These are phyloP conservation scores for Chascanopsetta lugubris DNA, from an alignment of 2,113 vertebrate genomes.

Conservation along the genomic window DNA sequence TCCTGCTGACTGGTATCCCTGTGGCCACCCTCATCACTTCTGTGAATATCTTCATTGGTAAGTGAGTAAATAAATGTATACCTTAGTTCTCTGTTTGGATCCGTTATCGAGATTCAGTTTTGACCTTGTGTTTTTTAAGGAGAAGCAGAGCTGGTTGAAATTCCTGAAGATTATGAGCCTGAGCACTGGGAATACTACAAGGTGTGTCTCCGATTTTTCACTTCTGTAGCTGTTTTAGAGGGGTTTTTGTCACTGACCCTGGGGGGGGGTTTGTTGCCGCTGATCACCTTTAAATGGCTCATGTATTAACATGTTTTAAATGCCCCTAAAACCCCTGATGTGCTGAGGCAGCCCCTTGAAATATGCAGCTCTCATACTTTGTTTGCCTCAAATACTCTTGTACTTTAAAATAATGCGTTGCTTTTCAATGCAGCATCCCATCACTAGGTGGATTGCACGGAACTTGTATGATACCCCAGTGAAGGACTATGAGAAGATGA, in stretches of 20 bases:
- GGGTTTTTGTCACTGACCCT: background rate
- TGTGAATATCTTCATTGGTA: conserved; percentile 92
- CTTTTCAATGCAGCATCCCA: conserved; percentile 87
- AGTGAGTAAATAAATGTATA: conserved; percentile 56
- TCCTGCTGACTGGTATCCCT: conserved; percentile 88
- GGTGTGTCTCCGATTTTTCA: conserved; percentile 67
- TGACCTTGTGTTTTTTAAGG: conserved; percentile 73
- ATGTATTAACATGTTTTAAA: too few species aligned
- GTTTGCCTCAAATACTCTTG: background rate
- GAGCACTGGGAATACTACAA: conserved; percentile 95
- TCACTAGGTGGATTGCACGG: conserved; percentile 89
- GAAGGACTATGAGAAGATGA: conserved; percentile 90
- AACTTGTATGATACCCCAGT: conserved; percentile 84
- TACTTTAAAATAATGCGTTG: background rate
- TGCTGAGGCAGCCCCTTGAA: background rate
- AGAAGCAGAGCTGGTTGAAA: conserved; percentile 91
- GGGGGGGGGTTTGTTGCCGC: too few species aligned
- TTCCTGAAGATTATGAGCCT: conserved; percentile 90
- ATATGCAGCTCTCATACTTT: background rate
- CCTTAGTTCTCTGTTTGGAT: background rate
- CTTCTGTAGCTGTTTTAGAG: background rate
- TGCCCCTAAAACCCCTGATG: background rate
- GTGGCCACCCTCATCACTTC: conserved; percentile 77
- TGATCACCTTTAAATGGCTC: too few species aligned
- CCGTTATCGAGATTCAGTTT: background rate